These are phyloP conservation scores for Vespertilio murinus DNA, from an alignment of 2,797 vertebrate genomes.

Conservation along the genomic window DNA sequence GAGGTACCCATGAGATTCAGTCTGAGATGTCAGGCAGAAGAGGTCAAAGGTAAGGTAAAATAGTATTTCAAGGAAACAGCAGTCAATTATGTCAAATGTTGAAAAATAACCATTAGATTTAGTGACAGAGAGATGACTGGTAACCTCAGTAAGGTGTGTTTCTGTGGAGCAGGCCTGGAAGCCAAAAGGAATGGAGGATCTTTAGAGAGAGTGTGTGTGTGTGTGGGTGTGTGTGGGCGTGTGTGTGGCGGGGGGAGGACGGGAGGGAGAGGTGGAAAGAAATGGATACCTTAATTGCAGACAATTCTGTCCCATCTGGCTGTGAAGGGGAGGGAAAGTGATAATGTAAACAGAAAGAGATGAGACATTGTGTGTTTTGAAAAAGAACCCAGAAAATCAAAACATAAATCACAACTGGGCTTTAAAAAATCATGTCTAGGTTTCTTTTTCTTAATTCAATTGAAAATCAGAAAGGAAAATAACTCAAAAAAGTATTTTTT, in stretches of 20 bases:
- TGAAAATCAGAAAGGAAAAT: conserved; percentile 22
- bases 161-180: not conserved
- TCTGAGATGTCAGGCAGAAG: not conserved
- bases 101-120: not conserved
- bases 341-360: not conserved
- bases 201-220: not conserved
- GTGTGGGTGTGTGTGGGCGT: accelerated
- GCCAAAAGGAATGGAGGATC: not conserved
- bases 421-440: not conserved
- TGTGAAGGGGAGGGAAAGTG: not conserved
- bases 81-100: not conserved
- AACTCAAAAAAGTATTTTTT: not conserved
- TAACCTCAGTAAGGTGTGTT: not conserved
- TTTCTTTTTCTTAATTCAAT: not conserved
- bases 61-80: not conserved
- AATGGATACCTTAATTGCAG: not conserved
- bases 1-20: not conserved
- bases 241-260: no score
- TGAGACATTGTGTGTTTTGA: not conserved
- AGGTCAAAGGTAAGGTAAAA: not conserved
- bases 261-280: not conserved
- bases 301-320: not conserved
- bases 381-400: not conserved
- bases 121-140: not conserved
- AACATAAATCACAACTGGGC: not conserved